Conservation (phyloP, 2,797 vertebrate genomes). For the Schizothorax lantsangensis region DNA sequence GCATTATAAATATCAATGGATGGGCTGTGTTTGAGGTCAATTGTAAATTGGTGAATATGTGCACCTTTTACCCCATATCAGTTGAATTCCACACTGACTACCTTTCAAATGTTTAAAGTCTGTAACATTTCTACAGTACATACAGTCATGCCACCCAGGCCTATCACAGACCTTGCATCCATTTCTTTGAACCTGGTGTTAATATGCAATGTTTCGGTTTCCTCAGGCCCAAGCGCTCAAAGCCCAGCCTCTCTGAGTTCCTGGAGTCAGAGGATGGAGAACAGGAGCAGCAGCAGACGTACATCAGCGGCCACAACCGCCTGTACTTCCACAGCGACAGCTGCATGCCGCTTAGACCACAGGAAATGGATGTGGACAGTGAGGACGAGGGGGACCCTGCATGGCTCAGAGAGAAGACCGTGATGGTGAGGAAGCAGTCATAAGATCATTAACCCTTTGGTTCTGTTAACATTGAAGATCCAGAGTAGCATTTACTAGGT, state of each 20-base stretch:
- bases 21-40: neutral
- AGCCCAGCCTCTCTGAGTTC: constrained; percentile 97
- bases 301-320: constrained; percentile 97
- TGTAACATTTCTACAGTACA: neutral
- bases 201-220: neutral
- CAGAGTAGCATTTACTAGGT: neutral
- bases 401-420: constrained; percentile 98
- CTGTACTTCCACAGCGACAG: constrained; percentile 99
- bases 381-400: constrained; percentile 97
- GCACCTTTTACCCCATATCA: neutral
- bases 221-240: constrained; percentile 93
- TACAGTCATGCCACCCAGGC: neutral
- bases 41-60: neutral
- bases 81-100: neutral
- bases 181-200: neutral
- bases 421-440: constrained; percentile 79
- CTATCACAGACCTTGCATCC: neutral
- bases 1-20: neutral
- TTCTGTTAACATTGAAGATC: neutral
- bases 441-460: neutral
- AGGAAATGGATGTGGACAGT: constrained; percentile 98
- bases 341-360: constrained; percentile 94
- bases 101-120: neutral
- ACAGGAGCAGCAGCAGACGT: constrained; percentile 94
- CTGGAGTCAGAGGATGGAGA: constrained; percentile 96